A percentile compares a stretch with the other conserved stretches of the same genome.
phyloP scores from a whole-genome alignment of 2,888 invertebrate species.

The Mesorhabditis spiculigera region DNA sequence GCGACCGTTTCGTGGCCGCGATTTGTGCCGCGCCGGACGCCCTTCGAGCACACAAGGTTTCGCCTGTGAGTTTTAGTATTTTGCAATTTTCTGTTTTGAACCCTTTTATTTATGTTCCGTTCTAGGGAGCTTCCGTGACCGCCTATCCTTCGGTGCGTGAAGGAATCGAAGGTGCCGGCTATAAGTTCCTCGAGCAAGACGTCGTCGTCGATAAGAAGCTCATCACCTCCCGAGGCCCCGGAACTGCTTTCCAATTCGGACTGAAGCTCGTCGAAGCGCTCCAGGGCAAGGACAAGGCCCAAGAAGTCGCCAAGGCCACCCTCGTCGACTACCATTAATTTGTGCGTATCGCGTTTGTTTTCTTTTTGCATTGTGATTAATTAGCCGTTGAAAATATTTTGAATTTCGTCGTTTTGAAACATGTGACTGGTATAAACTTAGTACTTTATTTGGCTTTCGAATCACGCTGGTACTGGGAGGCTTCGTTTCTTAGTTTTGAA shows the following conservation, averaged over 20 bases:
- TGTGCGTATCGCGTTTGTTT: background rate
- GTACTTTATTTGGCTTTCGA: no score
- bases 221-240: slow-evolving; percentile 82
- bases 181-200: slow-evolving; percentile 62
- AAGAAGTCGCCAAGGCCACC: slow-evolving; percentile 61
- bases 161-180: slow-evolving; percentile 43
- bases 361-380: background rate
- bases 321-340: slow-evolving; percentile 20
- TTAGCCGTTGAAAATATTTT: background rate
- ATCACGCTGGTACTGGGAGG: no score
- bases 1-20: slow-evolving; percentile 78
- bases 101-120: no score
- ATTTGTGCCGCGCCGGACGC: slow-evolving; percentile 95
- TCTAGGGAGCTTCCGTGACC: slow-evolving; percentile 75
- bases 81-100: no score
- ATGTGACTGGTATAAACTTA: no score
- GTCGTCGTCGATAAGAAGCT: slow-evolving; percentile 57
- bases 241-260: slow-evolving; percentile 84
- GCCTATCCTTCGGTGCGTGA: slow-evolving; percentile 78
- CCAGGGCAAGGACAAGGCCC: slow-evolving; percentile 70
- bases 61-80: slow-evolving; percentile 30
- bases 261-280: slow-evolving; percentile 75
- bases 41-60: slow-evolving; percentile 78
- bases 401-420: no score
- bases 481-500: no score